These are phyloP conservation scores for Hirtodrosophila histrioides DNA, from an alignment of 2,888 invertebrate species.

Conservation along the genomic window DNA sequence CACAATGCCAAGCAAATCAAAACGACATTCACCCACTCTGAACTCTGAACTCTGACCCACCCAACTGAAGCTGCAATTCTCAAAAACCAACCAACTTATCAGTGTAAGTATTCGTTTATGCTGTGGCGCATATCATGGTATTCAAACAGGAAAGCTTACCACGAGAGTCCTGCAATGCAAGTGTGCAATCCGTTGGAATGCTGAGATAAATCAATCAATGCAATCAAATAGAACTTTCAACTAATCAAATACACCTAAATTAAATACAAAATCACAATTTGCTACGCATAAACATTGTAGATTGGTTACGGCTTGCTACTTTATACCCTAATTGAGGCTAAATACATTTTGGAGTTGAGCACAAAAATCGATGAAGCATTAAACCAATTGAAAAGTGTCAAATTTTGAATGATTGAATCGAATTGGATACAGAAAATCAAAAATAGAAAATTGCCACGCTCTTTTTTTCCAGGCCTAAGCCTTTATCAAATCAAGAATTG, in stretches of 20 bases:
- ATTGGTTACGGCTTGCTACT: constrained; percentile 3
- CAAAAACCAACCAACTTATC: neutral
- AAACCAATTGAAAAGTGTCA: constrained; percentile 38
- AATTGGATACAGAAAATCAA: neutral
- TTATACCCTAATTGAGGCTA: neutral
- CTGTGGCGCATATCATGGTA: constrained; percentile 24
- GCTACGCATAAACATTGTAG: constrained; percentile 3
- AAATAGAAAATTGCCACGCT: constrained; percentile 11
- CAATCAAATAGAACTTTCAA: neutral
- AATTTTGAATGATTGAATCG: constrained; percentile 28
- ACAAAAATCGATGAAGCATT: neutral
- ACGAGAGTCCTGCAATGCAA: neutral
- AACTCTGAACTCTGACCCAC: constrained; percentile 50
- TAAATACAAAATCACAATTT: constrained; percentile 8
- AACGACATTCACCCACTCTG: constrained; percentile 45
- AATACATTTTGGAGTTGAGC: constrained; percentile 2
- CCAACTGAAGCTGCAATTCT: constrained; percentile 31
- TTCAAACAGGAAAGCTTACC: constrained; percentile 6
- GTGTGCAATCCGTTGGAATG: constrained; percentile 1
- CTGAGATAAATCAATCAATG: neutral
- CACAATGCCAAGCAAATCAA: constrained; percentile 45
- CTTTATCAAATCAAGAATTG: constrained; percentile 34
- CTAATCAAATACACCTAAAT: neutral
- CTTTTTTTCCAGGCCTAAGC: constrained; percentile 54
- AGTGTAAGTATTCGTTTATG: neutral